These are phyloP conservation scores for Chydorus sphaericus DNA, from an alignment of 2,888 invertebrate species.

Conservation along the genomic window DNA sequence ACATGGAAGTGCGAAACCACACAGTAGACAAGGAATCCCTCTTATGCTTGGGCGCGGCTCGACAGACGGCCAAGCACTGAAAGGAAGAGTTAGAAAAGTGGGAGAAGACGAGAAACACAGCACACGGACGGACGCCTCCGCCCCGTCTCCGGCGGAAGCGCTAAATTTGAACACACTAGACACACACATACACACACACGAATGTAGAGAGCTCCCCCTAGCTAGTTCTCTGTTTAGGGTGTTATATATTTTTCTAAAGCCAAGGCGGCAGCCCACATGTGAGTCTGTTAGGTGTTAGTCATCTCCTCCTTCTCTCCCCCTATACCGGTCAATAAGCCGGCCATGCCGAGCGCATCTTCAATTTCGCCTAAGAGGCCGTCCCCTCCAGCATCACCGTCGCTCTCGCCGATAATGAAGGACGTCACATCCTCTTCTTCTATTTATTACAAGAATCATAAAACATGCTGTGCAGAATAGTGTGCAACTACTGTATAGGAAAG, in stretches of 20 bases:
- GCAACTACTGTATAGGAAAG: too few species aligned
- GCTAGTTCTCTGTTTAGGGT: too few species aligned
- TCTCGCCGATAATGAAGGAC: constrained; percentile 9
- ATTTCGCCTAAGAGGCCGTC: constrained; percentile 43
- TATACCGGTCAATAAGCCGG: background rate
- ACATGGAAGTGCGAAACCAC: background rate
- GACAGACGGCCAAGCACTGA: too few species aligned
- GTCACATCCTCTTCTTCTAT: constrained; percentile 9
- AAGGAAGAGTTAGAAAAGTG: background rate
- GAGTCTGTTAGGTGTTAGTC: too few species aligned
- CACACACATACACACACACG: too few species aligned
- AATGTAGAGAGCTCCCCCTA: too few species aligned
- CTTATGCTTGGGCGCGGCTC: too few species aligned
- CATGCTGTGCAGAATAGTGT: too few species aligned
- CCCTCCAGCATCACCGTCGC: background rate
- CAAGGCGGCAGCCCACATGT: too few species aligned
- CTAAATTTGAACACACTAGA: constrained; percentile 12
- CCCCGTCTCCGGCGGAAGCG: background rate
- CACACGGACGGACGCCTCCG: background rate
- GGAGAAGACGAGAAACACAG: background rate
- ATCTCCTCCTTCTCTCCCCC: too few species aligned
- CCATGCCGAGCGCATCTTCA: constrained; percentile 37
- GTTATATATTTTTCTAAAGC: too few species aligned
- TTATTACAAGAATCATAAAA: too few species aligned
- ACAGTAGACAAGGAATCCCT: background rate